Conservation (phyloP, 2,888 invertebrate genomes). For the Helicoverpa assulta region DNA sequence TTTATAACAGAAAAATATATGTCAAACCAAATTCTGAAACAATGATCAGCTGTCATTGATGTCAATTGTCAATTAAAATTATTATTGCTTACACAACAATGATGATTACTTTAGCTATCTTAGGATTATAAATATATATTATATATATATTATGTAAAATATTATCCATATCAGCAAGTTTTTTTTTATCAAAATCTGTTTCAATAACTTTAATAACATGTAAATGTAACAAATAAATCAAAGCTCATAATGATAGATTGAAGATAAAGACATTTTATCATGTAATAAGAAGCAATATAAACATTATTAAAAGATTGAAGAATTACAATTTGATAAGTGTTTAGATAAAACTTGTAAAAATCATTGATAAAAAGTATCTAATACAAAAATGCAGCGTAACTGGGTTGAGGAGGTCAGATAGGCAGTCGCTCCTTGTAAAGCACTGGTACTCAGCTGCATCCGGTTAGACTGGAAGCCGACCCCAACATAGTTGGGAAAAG, state of each 20-base stretch:
- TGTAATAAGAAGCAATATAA: slow-evolving; percentile 27
- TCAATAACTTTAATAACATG: background rate
- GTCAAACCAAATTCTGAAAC: no score
- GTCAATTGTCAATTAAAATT: no score
- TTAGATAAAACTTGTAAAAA: slow-evolving; percentile 1
- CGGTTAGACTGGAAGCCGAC: no score
- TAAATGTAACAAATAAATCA: slow-evolving; percentile 15
- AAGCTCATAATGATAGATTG: slow-evolving; percentile 10
- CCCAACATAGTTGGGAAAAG: no score
- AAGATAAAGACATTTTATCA: slow-evolving; percentile 18
- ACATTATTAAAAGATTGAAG: slow-evolving; percentile 11
- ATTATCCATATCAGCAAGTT: background rate
- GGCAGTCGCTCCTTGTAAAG: no score
- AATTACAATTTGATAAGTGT: background rate
- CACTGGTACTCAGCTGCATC: no score
- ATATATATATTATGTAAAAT: background rate
- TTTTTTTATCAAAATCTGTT: background rate
- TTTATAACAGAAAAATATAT: no score
- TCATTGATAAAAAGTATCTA: background rate
- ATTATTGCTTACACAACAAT: no score
- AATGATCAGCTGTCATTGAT: no score
- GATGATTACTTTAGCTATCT: no score
- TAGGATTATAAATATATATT: no score
- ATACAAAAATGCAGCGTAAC: background rate
- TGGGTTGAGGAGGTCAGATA: no score